phyloP scores from a whole-genome alignment of 2,113 vertebrate genomes.

The Melanocharis versteri region DNA sequence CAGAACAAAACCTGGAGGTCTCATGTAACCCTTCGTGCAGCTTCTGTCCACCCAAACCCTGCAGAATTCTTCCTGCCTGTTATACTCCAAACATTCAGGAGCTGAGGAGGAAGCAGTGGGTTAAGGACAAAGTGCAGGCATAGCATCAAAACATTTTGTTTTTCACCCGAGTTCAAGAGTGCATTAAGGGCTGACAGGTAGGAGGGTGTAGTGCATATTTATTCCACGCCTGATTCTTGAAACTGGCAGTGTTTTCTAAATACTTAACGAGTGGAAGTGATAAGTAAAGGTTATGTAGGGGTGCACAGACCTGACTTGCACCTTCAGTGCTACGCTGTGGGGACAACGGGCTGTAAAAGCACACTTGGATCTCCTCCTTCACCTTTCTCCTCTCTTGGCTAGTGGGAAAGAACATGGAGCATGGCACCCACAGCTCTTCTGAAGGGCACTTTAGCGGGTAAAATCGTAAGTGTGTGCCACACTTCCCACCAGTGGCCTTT shows the following conservation, averaged over 20 bases:
- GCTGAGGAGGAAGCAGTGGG: not conserved
- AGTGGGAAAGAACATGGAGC: not conserved
- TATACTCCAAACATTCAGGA: not conserved
- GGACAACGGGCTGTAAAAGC: not conserved
- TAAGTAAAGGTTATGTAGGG: not conserved
- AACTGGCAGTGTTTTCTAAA: not conserved
- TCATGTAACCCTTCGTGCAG: accelerated
- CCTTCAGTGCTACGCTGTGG: accelerated
- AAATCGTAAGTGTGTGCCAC: not conserved
- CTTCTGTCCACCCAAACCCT: not conserved
- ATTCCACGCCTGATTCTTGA: not conserved
- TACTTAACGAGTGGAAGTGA: not conserved
- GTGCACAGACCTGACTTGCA: not conserved
- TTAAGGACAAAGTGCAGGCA: not conserved
- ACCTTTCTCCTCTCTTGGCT: not conserved
- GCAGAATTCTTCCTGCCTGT: not conserved
- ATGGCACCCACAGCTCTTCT: not conserved
- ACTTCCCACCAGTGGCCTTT: not conserved
- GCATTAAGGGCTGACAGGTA: not conserved
- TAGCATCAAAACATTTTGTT: not conserved
- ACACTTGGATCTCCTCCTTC: not conserved
- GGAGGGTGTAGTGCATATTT: not conserved
- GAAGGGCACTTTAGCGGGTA: not conserved
- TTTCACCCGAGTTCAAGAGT: not conserved
- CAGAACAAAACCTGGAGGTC: not conserved